phyloP scores from a whole-genome alignment of 1,140 invertebrate species.

The Chelonus insularis region DNA sequence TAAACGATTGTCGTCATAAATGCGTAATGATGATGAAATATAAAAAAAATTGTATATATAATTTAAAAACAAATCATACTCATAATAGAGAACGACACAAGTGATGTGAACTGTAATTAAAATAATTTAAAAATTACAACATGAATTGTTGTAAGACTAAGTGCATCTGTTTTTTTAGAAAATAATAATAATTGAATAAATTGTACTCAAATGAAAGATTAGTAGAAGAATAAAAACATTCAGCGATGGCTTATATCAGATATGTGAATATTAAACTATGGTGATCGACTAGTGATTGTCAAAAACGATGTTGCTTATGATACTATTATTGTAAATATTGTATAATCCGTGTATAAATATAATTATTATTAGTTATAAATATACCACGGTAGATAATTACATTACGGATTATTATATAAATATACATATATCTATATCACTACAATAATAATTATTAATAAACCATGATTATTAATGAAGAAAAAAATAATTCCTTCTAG shows the following conservation, averaged over 20 bases:
- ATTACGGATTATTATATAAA: conserved; percentile 58
- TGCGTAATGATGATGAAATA: too few species aligned
- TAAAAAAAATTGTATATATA: too few species aligned
- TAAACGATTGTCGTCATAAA: too few species aligned
- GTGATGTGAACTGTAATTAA: too few species aligned
- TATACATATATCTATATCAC: conserved; percentile 47
- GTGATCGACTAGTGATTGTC: not conserved
- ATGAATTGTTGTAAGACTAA: too few species aligned
- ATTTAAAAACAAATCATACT: not conserved
- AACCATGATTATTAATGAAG: conserved; percentile 56
- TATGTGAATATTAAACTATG: conserved; percentile 12
- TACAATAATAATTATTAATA: conserved; percentile 52
- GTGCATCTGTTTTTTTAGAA: too few species aligned
- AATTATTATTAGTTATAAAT: conserved; percentile 56
- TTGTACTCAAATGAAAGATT: too few species aligned
- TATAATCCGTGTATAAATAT: conserved; percentile 62
- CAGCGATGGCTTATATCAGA: not conserved
- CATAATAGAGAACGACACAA: too few species aligned
- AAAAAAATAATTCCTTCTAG: conserved; percentile 23
- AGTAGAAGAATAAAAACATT: not conserved
- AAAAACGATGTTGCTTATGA: conserved; percentile 29
- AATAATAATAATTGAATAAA: too few species aligned
- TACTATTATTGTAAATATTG: conserved; percentile 40
- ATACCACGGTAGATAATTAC: conserved; percentile 59
- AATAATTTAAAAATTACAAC: too few species aligned